Conservation (phyloP, 2,113 vertebrate genomes). For the Poeciliopsis occidentalis region DNA sequence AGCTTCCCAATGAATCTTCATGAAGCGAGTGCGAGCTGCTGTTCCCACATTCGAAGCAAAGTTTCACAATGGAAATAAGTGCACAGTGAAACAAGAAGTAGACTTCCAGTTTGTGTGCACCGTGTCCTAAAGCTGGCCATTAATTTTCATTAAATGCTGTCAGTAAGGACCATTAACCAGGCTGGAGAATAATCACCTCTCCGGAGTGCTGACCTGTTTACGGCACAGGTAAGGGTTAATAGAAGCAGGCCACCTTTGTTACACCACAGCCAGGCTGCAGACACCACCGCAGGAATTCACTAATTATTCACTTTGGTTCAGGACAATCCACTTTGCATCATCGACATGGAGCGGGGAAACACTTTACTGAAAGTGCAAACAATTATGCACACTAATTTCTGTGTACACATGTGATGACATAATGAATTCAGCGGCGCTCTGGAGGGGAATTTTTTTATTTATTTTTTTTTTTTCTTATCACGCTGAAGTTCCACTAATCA, state of each 20-base stretch:
- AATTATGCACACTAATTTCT: slow-evolving; percentile 33
- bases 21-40: slow-evolving; percentile 30
- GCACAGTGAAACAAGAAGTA: slow-evolving; percentile 57
- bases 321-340: slow-evolving; percentile 25
- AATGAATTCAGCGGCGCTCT: slow-evolving; percentile 26
- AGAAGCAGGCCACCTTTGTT: slow-evolving; percentile 72
- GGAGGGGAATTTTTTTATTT: slow-evolving; percentile 8
- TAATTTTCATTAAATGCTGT: slow-evolving; percentile 82
- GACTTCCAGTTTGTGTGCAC: slow-evolving; percentile 48
- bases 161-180: slow-evolving; percentile 82
- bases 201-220: slow-evolving; percentile 73
- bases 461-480: slow-evolving; percentile 8
- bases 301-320: slow-evolving; percentile 46
- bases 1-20: slow-evolving; percentile 32
- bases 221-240: slow-evolving; percentile 77
- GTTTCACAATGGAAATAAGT: slow-evolving; percentile 46
- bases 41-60: slow-evolving; percentile 13
- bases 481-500: slow-evolving; percentile 32
- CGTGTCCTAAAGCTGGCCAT: slow-evolving; percentile 64
- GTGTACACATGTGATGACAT: slow-evolving; percentile 20
- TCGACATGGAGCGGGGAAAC: slow-evolving; percentile 15
- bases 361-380: slow-evolving; percentile 40
- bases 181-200: slow-evolving; percentile 79
- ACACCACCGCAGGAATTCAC: slow-evolving; percentile 10
- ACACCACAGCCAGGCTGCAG: slow-evolving; percentile 39